Evolutionary conservation across 1,140 invertebrate genomes (phyloP), one percentile per base, ranked within the genome.

Genomic region (Trichonephila clavata): DNA sequence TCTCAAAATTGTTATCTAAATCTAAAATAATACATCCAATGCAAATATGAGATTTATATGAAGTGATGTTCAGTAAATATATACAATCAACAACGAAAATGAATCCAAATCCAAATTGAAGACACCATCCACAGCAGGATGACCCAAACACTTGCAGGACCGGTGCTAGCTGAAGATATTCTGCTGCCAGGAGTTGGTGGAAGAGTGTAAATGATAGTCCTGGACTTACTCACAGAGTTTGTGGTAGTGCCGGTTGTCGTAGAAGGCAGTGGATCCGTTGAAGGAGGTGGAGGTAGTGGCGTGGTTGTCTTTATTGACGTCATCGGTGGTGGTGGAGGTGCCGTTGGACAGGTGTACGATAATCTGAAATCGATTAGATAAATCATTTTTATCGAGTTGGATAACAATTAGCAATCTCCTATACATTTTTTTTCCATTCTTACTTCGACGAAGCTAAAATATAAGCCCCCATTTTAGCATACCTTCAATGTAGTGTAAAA

Each of bases 181-280:
- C 93, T 91, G 24, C 93, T 94, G 10, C 81, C 89, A 16, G 88
- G 93, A 20, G 93, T 91, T 2, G 93, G 93, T 8, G 89, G 89
- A 10, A 94, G 32, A n/a, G 81, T 86, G 39, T 77, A 94, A n/a
- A 94, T 94, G 83, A 94, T 91, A 8, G 93, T 94, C n/a, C 93
- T 27, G 13, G 88, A 18, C 20, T 57, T 60, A 60, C 80, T 84
- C n/a, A 59, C 86, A 27, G 59, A 60, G 20, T n/a, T 39, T 2
- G 43, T 90, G 32, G 81, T 90, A 65, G 63, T 21, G 32, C 32
- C 14, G 5, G n/a, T 21, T 3, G 59, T 65, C 16, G 81, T 65
- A 10, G 93, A 60, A 8, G 90, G 32, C 32, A 90, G 20, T 8
- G 59, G 24, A n/a, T 81, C 59, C 1, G 86, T 93, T 2, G 93